Percentiles rank a stretch among this genome's conserved stretches.
Conservation (phyloP, 2,113 vertebrate species). For the Leucopsar rothschildi region DNA sequence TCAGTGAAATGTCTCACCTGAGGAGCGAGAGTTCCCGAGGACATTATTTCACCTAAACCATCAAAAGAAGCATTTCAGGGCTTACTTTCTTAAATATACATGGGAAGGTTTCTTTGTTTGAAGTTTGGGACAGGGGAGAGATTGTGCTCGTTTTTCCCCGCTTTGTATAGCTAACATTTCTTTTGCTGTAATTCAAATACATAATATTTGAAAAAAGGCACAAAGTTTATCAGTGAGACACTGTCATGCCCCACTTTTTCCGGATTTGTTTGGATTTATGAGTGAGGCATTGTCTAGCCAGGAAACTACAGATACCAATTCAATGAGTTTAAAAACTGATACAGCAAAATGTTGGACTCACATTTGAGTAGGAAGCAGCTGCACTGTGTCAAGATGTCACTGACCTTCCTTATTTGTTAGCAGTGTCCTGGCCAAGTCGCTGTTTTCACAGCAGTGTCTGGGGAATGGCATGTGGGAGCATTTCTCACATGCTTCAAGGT, state of each 20-base stretch:
- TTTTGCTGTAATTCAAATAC: not conserved
- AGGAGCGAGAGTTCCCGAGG: not conserved
- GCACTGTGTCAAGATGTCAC: not conserved
- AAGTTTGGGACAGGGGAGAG: not conserved
- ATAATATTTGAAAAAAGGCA: not conserved
- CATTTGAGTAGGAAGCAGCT: not conserved
- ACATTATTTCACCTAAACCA: not conserved
- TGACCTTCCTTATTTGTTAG: not conserved
- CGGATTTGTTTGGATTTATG: not conserved
- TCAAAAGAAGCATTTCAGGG: not conserved
- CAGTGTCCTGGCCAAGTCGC: not conserved
- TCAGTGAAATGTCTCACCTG: not conserved
- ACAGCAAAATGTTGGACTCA: not conserved
- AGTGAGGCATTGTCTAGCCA: not conserved
- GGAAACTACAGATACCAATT: not conserved
- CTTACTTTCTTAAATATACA: not conserved
- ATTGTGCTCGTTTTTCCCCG: rapidly evolving
- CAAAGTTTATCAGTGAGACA: not conserved
- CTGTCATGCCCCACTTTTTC: not conserved
- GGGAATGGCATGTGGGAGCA: not conserved
- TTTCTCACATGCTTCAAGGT: not conserved
- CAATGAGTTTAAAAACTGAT: not conserved
- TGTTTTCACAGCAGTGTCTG: not conserved
- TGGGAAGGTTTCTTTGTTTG: not conserved
- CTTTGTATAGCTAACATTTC: not conserved